A percentile compares a stretch with the other conserved stretches of the same genome.
These are phyloP conservation scores for Drosophila bocki DNA, from an alignment of 1,140 invertebrate species.

Conservation along the genomic window DNA sequence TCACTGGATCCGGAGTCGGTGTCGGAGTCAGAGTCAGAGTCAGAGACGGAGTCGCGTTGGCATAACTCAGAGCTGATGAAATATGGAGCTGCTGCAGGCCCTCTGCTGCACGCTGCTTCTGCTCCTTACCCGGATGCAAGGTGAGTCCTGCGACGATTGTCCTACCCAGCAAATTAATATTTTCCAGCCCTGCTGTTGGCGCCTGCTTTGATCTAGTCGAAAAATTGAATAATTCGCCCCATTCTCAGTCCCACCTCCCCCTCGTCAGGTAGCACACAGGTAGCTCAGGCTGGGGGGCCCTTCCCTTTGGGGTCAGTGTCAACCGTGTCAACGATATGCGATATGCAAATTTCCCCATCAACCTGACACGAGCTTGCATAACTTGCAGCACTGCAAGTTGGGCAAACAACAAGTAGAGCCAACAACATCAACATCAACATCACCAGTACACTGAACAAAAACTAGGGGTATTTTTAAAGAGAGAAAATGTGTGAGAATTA, in stretches of 20 bases:
- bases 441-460: too few species aligned
- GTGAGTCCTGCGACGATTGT: slow-evolving; percentile 52
- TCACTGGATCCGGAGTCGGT: slow-evolving; percentile 24
- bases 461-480: too few species aligned
- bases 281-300: background rate
- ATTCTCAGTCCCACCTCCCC: background rate
- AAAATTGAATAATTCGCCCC: slow-evolving; percentile 38
- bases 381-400: slow-evolving; percentile 53
- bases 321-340: slow-evolving; percentile 73
- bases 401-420: slow-evolving; percentile 36
- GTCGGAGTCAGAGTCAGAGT: background rate
- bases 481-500: too few species aligned
- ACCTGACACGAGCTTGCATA: slow-evolving; percentile 68
- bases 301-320: slow-evolving; percentile 65
- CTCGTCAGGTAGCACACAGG: background rate
- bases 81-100: slow-evolving; percentile 75
- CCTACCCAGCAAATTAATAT: slow-evolving; percentile 30
- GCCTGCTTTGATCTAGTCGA: slow-evolving; percentile 48
- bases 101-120: slow-evolving; percentile 74
- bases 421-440: slow-evolving; percentile 8
- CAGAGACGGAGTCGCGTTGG: slow-evolving; percentile 37
- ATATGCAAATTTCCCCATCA: slow-evolving; percentile 63
- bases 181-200: slow-evolving; percentile 13
- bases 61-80: slow-evolving; percentile 66
- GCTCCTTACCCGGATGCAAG: slow-evolving; percentile 75